Conservation (phyloP, 2,888 invertebrate species). For the Hypsopygia costalis region DNA sequence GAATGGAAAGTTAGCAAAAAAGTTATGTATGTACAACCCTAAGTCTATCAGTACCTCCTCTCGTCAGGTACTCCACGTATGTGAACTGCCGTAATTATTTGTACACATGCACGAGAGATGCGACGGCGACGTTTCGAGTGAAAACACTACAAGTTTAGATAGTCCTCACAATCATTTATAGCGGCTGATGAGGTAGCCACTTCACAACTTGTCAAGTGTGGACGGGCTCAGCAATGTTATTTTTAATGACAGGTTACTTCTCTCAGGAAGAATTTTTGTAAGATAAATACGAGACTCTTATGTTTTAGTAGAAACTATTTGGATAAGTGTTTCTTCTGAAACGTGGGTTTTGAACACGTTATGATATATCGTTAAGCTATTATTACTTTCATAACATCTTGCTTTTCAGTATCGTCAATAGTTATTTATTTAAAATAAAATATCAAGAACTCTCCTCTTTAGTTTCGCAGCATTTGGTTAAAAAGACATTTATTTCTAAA, state of each 20-base stretch:
- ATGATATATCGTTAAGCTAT: too few relatives aligned
- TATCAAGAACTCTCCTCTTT: too few relatives aligned
- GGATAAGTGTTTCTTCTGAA: neutral
- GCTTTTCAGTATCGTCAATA: too few relatives aligned
- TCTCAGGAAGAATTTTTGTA: slow-evolving; percentile 8
- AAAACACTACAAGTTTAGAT: slow-evolving; percentile 60
- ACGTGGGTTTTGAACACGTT: too few relatives aligned
- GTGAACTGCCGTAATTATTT: slow-evolving; percentile 70
- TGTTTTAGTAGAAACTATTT: neutral
- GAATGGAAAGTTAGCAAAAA: too few relatives aligned
- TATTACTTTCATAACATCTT: too few relatives aligned
- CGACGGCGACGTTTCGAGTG: slow-evolving; percentile 39
- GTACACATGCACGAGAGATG: slow-evolving; percentile 42
- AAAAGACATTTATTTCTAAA: too few relatives aligned
- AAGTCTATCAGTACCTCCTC: slow-evolving; percentile 6
- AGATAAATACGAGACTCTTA: slow-evolving; percentile 8
- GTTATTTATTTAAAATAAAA: too few relatives aligned
- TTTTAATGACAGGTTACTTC: slow-evolving; percentile 41
- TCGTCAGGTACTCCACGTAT: slow-evolving; percentile 50
- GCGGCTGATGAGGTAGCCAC: slow-evolving; percentile 49
- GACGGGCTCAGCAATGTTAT: slow-evolving; percentile 46
- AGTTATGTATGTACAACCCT: too few relatives aligned
- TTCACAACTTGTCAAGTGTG: slow-evolving; percentile 59
- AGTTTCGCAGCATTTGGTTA: too few relatives aligned
- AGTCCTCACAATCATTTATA: slow-evolving; percentile 59